Evolutionary conservation across 2,113 vertebrate genomes (phyloP).

Genomic region (Corythornis vintsioides): DNA sequence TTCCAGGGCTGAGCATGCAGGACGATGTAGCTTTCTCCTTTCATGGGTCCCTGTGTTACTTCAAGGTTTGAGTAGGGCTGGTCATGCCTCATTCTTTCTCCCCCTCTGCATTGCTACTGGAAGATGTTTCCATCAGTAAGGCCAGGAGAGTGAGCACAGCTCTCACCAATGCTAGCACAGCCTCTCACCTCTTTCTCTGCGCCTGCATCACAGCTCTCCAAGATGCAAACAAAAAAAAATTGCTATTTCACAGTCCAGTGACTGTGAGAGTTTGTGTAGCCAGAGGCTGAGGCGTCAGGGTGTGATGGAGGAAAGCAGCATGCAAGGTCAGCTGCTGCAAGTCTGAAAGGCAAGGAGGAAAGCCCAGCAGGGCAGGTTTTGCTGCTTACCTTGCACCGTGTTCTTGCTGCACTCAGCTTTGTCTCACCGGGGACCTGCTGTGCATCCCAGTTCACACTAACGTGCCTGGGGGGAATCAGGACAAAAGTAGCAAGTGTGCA

Average conservation of each 20-base stretch:
- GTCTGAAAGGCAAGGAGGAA: not conserved
- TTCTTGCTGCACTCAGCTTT: accelerated
- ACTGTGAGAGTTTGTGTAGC: not conserved
- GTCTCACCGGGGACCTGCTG: not conserved
- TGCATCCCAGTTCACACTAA: not conserved
- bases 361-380: accelerated
- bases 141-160: not conserved
- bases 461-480: accelerated
- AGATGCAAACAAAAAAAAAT: not conserved
- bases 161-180: not conserved
- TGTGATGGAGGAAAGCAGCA: not conserved
- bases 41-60: too few relatives aligned
- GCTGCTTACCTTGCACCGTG: accelerated
- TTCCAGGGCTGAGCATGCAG: accelerated
- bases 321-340: not conserved
- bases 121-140: not conserved
- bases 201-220: not conserved
- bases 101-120: not conserved
- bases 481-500: not conserved
- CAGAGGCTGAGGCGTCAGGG: not conserved
- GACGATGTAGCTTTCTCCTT: not conserved
- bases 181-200: not conserved
- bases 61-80: accelerated
- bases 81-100: not conserved
- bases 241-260: slow-evolving; percentile 51